phyloP scores from a whole-genome alignment of 2,888 invertebrate genomes.

The Amphipoea lucens region DNA sequence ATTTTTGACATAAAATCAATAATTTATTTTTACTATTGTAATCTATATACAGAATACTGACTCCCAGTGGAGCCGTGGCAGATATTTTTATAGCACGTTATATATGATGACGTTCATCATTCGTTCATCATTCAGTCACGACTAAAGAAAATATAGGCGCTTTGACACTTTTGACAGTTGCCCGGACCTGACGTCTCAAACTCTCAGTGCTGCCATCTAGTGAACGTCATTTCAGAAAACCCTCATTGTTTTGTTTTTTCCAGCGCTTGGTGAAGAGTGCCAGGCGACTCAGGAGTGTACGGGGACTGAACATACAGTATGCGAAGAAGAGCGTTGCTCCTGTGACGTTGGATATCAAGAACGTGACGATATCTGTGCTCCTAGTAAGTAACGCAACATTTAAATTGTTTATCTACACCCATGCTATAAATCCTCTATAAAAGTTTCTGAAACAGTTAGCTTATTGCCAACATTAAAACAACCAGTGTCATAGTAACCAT shows the following conservation, averaged over 20 bases:
- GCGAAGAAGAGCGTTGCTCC: constrained; percentile 68
- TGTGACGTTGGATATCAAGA: constrained; percentile 75
- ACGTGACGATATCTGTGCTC: constrained; percentile 75
- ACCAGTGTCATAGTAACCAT: no score
- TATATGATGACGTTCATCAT: background rate
- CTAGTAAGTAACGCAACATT: constrained; percentile 73
- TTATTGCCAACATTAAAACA: no score
- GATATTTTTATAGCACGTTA: no score
- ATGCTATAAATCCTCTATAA: no score
- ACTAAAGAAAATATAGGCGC: background rate
- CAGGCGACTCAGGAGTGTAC: constrained; percentile 80
- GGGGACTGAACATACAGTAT: constrained; percentile 72
- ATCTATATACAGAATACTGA: no score
- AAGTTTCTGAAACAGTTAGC: no score
- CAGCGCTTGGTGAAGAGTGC: constrained; percentile 80
- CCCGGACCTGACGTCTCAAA: background rate
- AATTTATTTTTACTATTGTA: no score
- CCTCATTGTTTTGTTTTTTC: constrained; percentile 16
- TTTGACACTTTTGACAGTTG: background rate
- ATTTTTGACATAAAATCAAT: no score
- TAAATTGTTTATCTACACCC: background rate
- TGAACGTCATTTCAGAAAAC: background rate
- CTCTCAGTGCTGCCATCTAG: background rate
- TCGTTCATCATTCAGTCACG: background rate
- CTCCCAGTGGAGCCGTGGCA: no score